Base-by-base conservation (phyloP, 2,113 vertebrate species). In the Hippocampus mohnikei region DNA sequence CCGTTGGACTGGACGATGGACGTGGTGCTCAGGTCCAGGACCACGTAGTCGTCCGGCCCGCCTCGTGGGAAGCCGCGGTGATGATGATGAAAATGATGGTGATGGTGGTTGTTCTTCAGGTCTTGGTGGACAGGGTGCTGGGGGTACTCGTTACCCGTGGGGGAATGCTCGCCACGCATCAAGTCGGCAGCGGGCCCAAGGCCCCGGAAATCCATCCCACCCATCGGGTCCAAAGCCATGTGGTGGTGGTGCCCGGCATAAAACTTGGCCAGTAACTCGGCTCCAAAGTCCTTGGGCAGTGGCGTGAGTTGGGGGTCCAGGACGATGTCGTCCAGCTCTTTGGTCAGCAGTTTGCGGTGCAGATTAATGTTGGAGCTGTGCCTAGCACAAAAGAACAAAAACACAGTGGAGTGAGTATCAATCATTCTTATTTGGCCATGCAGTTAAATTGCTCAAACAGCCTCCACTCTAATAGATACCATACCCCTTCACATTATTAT, bases 301-400 rank as follows among this genome's bases (percentile, higher is more conserved):
- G 95, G 94, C 79, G 94, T 94, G 89, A 96, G 95, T 90, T 95
- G 94, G 72, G 95, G 93, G 91, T 98, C 96, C 91, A 99, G 94
- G 88, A 97, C 95, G 91, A 98, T 98, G 92, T 99, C 97, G 92
- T 99, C 96, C 92, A 99, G 94, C 95, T 98, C 97, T 97, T 99
- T 99, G 96, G 97, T 99, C 95, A 99, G 95, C 92, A 99, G 95
- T 98, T 99, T 99, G 88, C 97, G 97, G 87, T 99, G 97, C 86
- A 99, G 95, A 88, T 98, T 99, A 93, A 99, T 99, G 93, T 99
- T 98, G 93, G 96, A 97, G 93, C 97, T 99, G 92, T 99, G 97
- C 94, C 97, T 99, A 88, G 81, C 9, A 69, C 59, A 52, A 33
- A 40, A 20, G 81, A 46, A 87, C 55, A 82, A 11, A 44, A 56